Conservation (phyloP, 2,113 vertebrate species). For the Oostethus manadensis region DNA sequence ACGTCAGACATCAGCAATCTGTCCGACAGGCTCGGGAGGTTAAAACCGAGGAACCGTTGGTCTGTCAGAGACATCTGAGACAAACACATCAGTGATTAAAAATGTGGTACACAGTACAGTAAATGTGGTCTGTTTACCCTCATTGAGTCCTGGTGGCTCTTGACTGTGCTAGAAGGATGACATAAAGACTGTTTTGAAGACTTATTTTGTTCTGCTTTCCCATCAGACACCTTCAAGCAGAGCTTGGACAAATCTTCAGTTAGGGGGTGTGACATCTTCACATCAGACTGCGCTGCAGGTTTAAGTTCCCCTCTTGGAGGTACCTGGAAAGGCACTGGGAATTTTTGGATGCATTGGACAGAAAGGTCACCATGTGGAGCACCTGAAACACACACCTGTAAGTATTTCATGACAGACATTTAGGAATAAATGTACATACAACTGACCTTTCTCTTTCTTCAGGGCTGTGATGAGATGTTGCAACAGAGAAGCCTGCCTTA, state of each 20-base stretch:
- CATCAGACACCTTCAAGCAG: constrained; percentile 25
- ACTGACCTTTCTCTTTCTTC: constrained; percentile 57
- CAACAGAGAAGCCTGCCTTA: constrained; percentile 74
- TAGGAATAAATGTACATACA: neutral
- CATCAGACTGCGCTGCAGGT: constrained; percentile 1
- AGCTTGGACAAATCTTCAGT: constrained; percentile 52
- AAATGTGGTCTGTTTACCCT: neutral
- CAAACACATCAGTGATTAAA: constrained; percentile 4
- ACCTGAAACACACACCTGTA: constrained; percentile 31
- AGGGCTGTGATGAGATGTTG: constrained; percentile 58
- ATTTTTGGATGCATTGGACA: constrained; percentile 43
- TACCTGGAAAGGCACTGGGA: constrained; percentile 6
- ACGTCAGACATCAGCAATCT: constrained; percentile 46
- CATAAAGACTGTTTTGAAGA: neutral
- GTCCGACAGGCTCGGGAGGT: neutral
- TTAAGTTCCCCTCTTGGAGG: constrained; percentile 2
- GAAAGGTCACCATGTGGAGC: constrained; percentile 26
- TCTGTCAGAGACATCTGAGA: constrained; percentile 59
- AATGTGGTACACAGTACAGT: neutral
- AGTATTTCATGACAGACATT: too few species aligned
- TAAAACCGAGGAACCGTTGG: constrained; percentile 39
- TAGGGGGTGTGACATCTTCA: constrained; percentile 32
- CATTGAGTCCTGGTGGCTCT: neutral
- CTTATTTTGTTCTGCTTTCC: constrained; percentile 1
- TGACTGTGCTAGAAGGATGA: neutral